These are phyloP conservation scores for Thereva unica DNA, from an alignment of 2,888 invertebrate genomes.

Conservation along the genomic window DNA sequence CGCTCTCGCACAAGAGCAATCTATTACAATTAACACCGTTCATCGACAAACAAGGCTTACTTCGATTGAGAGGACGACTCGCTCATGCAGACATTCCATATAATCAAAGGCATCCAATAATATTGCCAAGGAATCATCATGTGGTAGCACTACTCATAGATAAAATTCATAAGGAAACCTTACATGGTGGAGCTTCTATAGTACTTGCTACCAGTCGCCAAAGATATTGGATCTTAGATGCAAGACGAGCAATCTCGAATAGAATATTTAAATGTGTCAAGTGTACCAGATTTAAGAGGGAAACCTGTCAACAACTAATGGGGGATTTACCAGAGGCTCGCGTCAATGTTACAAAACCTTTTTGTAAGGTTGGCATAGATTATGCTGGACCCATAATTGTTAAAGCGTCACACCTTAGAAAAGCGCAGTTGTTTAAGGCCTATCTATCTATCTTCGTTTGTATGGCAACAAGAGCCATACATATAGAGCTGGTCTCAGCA, in stretches of 20 bases:
- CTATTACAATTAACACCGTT: too few species aligned
- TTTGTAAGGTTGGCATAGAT: neutral
- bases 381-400: neutral
- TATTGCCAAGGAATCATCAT: too few species aligned
- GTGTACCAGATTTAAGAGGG: conserved; percentile 13
- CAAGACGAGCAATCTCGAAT: conserved; percentile 18
- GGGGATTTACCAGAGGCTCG: neutral
- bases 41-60: too few species aligned
- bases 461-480: neutral
- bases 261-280: conserved; percentile 35
- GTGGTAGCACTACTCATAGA: neutral
- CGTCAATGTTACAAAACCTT: too few species aligned
- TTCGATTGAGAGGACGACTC: too few species aligned
- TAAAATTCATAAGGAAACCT: conserved; percentile 30
- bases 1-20: too few species aligned
- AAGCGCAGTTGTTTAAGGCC: neutral
- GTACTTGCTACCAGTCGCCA: conserved; percentile 36
- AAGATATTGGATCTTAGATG: conserved; percentile 43
- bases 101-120: too few species aligned
- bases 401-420: neutral
- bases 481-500: neutral
- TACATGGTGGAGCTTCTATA: conserved; percentile 43
- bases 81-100: too few species aligned
- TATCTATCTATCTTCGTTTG: conserved; percentile 1
- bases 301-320: too few species aligned